These are phyloP conservation scores for Drosophila falleni DNA, from an alignment of 2,888 invertebrate species.

Conservation along the genomic window DNA sequence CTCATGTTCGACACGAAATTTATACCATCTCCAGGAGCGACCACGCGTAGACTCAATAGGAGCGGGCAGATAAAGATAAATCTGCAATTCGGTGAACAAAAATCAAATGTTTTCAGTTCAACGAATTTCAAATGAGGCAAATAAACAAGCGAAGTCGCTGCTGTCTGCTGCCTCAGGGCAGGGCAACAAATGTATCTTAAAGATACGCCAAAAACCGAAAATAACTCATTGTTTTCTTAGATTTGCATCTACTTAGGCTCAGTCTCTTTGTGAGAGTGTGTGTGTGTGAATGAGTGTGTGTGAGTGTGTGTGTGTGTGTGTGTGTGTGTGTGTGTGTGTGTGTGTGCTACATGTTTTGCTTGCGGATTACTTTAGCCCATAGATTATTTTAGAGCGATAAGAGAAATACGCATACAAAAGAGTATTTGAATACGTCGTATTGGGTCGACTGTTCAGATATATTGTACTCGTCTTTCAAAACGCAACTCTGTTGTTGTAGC, in stretches of 20 bases:
- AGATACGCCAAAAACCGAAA: slow-evolving; percentile 55
- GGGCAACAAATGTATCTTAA: slow-evolving; percentile 54
- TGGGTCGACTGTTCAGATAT: slow-evolving; percentile 37
- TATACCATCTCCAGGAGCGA: slow-evolving; percentile 25
- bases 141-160: slow-evolving; percentile 49
- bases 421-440: slow-evolving; percentile 43
- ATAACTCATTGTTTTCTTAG: slow-evolving; percentile 65
- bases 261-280: slow-evolving; percentile 3
- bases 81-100: slow-evolving; percentile 65
- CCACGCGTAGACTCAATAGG: slow-evolving; percentile 23
- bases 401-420: slow-evolving; percentile 29
- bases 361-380: slow-evolving; percentile 60
- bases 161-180: slow-evolving; percentile 19
- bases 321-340: slow-evolving; percentile 14
- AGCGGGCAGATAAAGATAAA: slow-evolving; percentile 48
- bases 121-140: slow-evolving; percentile 70
- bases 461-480: slow-evolving; percentile 43
- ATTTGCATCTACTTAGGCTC: slow-evolving; percentile 63
- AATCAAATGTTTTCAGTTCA: slow-evolving; percentile 69
- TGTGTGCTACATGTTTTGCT: slow-evolving; percentile 50
- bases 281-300: slow-evolving; percentile 10
- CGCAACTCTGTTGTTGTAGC: slow-evolving; percentile 2
- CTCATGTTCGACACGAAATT: neutral
- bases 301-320: slow-evolving; percentile 19
- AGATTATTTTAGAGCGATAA: slow-evolving; percentile 60